These are phyloP conservation scores for Cephus rjabovi DNA, from an alignment of 2,888 invertebrate species.

Conservation along the genomic window DNA sequence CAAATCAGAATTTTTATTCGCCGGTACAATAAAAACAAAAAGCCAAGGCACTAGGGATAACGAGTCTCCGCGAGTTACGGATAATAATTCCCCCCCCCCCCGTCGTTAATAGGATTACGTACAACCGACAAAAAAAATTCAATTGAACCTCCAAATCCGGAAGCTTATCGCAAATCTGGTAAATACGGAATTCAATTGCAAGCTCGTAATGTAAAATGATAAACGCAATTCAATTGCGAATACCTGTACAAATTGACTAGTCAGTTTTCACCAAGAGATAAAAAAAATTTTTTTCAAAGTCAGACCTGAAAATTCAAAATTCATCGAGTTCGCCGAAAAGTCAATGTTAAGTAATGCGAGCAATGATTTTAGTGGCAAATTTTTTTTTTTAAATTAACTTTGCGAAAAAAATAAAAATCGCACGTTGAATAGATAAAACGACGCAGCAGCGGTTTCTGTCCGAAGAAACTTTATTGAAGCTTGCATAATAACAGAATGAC, in stretches of 20 bases:
- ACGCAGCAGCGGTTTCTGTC: neutral
- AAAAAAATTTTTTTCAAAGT: too few relatives aligned
- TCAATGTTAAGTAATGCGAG: neutral
- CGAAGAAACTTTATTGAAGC: neutral
- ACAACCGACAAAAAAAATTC: neutral
- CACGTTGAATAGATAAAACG: neutral
- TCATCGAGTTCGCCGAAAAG: neutral
- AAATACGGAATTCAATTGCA: neutral
- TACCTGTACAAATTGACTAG: neutral
- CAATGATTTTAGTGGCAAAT: neutral
- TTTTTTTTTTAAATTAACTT: neutral
- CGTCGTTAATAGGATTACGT: neutral
- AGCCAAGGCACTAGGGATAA: neutral
- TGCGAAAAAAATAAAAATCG: neutral
- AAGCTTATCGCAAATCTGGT: neutral
- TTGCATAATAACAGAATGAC: neutral
- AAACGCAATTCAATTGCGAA: neutral
- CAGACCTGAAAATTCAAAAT: neutral
- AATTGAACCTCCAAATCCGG: neutral
- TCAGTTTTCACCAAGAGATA: neutral
- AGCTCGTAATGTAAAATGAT: neutral
- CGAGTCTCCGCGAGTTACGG: neutral
- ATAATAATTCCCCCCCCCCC: neutral
- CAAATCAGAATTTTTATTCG: neutral
- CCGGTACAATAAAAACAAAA: neutral